phyloP scores from a whole-genome alignment of 2,888 invertebrate genomes.

The Zelleria hepariella region DNA sequence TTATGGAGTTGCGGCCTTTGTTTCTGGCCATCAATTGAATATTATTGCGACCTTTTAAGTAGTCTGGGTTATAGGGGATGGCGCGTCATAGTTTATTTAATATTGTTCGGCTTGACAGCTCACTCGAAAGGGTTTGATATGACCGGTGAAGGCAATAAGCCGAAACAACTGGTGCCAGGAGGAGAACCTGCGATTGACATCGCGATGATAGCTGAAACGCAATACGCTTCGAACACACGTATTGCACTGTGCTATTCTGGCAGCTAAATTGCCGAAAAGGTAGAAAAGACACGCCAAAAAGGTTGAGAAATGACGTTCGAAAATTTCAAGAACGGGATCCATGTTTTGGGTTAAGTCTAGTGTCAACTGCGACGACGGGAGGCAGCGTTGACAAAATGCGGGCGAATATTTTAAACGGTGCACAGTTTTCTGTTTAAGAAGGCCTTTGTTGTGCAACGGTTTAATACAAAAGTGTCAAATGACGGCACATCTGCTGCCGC shows the following conservation, averaged over 20 bases:
- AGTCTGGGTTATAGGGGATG: conserved; percentile 16
- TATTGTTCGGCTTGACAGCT: conserved; percentile 59
- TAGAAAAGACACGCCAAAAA: too few species aligned
- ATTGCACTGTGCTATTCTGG: background rate
- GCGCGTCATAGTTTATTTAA: conserved; percentile 46
- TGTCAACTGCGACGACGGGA: background rate
- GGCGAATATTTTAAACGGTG: conserved; percentile 61
- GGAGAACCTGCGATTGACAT: conserved; percentile 64
- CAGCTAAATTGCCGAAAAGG: background rate
- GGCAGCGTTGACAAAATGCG: conserved; percentile 52
- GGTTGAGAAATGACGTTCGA: too few species aligned
- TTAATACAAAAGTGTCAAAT: conserved; percentile 73
- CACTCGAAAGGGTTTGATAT: conserved; percentile 67
- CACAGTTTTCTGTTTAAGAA: conserved; percentile 69
- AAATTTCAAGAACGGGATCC: background rate
- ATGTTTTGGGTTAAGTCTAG: background rate
- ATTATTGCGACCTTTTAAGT: conserved; percentile 41
- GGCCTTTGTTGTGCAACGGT: conserved; percentile 71
- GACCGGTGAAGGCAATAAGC: conserved; percentile 67
- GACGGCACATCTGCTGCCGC: conserved; percentile 67
- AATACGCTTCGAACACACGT: conserved; percentile 18
- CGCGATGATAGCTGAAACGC: conserved; percentile 42
- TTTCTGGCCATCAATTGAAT: conserved; percentile 56
- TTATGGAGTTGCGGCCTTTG: conserved; percentile 52
- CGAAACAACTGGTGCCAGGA: conserved; percentile 64